These are phyloP conservation scores for Alauda arvensis DNA, from an alignment of 2,797 vertebrate species.

Conservation along the genomic window DNA sequence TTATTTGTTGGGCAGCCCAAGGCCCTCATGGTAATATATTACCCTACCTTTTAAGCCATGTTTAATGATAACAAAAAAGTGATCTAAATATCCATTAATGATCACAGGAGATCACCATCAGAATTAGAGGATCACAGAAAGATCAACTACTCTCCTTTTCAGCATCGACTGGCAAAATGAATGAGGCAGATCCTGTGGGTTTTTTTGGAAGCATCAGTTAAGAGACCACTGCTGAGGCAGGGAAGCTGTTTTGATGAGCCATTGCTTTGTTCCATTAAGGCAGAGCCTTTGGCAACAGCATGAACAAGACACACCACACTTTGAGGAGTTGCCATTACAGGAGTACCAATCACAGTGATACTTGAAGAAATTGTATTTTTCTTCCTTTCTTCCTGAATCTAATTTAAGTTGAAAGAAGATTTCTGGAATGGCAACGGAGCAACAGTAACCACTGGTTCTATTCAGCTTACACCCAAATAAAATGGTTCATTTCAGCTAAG, in stretches of 20 bases:
- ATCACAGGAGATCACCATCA: neutral
- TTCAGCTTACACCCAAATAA: conserved; percentile 31
- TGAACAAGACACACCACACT: neutral
- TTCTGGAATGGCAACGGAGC: conserved; percentile 39
- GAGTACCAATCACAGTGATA: conserved; percentile 3
- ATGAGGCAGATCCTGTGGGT: neutral
- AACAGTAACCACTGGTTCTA: conserved; percentile 7
- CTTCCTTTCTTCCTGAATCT: conserved; percentile 25
- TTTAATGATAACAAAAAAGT: neutral
- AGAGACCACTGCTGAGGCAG: neutral
- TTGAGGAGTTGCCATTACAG: neutral
- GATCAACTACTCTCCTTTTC: neutral
- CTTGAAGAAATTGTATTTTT: conserved; percentile 13
- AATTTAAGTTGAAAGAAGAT: conserved; percentile 40
- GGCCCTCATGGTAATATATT: neutral
- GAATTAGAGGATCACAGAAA: neutral
- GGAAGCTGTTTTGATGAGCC: conserved; percentile 6
- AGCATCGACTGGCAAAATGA: neutral
- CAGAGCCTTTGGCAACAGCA: conserved; percentile 29
- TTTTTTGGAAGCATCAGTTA: neutral
- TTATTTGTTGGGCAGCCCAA: neutral
- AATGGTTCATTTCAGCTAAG: conserved; percentile 52
- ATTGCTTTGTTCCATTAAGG: conserved; percentile 20
- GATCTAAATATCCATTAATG: neutral
- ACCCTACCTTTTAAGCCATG: neutral